These are phyloP conservation scores for Otolemur crassicaudatus DNA, from an alignment of 2,797 vertebrate species.

Conservation along the genomic window DNA sequence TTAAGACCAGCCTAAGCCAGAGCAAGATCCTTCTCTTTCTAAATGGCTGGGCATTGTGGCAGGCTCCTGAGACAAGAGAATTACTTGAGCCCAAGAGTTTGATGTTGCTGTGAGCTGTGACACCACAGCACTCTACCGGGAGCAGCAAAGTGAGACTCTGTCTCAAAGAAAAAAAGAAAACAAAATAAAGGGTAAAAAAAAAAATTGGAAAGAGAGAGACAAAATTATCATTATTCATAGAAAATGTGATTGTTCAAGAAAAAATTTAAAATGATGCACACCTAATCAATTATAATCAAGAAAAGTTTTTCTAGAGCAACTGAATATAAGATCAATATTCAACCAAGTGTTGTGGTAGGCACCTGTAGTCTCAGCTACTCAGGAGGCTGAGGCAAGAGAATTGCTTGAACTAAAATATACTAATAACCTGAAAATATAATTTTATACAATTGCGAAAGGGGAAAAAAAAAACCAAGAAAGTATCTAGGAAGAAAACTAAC, in stretches of 20 bases:
- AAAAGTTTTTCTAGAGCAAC: background rate
- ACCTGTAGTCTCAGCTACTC: too few relatives aligned
- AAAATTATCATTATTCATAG: background rate
- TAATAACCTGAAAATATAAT: background rate
- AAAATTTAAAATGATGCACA: background rate
- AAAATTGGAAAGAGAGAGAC: background rate
- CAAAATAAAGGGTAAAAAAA: background rate
- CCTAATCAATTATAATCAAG: background rate
- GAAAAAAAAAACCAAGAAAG: background rate
- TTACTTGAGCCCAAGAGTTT: too few relatives aligned
- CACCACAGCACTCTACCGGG: too few relatives aligned
- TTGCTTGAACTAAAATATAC: background rate
- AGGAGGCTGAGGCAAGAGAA: too few relatives aligned
- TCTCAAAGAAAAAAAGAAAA: background rate
- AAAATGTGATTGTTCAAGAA: background rate
- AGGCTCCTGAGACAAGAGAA: too few relatives aligned
- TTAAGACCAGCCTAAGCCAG: too few relatives aligned
- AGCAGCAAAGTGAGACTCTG: too few relatives aligned
- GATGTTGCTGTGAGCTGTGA: too few relatives aligned
- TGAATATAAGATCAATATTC: background rate
- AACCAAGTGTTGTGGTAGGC: too few relatives aligned
- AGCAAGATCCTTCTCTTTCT: too few relatives aligned
- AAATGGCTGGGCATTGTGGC: too few relatives aligned
- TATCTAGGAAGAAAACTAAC: background rate
- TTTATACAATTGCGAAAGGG: background rate